Evolutionary conservation across 2,797 vertebrate genomes (phyloP).

Genomic region (Glyptemys insculpta): DNA sequence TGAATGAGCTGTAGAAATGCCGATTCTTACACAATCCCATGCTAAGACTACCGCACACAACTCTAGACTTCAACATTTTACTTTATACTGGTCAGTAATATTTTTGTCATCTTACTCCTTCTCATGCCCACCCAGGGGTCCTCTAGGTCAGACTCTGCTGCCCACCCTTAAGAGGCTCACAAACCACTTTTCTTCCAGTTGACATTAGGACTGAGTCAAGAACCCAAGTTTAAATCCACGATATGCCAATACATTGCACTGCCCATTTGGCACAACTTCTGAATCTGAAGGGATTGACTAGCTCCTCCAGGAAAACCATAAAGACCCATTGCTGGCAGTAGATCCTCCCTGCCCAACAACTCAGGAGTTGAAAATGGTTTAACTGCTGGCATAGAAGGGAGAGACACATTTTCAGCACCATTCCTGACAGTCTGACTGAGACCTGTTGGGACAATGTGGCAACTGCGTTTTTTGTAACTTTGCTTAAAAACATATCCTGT

Average conservation of each 20-base stretch:
- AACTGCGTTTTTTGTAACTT: not conserved
- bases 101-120: not conserved
- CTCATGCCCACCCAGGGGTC: not conserved
- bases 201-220: not conserved
- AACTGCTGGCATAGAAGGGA: not conserved
- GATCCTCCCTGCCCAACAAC: rapidly evolving
- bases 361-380: not conserved
- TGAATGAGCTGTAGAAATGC: slow-evolving; percentile 26
- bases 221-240: not conserved
- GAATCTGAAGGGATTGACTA: not conserved
- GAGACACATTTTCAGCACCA: not conserved
- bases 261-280: not conserved
- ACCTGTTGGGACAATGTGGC: not conserved
- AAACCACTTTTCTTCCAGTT: not conserved
- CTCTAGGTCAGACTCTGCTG: not conserved
- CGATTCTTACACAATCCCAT: not conserved
- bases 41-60: not conserved
- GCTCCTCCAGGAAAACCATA: not conserved
- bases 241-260: not conserved
- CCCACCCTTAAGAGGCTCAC: not conserved
- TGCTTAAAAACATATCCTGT: not conserved
- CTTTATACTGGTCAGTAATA: not conserved
- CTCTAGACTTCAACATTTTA: not conserved
- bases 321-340: not conserved
- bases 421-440: not conserved